Percentiles rank a stretch among this genome's conserved stretches.
Evolutionary conservation across 2,888 invertebrate genomes (phyloP).

Genomic region (Schizotus pectinicornis): DNA sequence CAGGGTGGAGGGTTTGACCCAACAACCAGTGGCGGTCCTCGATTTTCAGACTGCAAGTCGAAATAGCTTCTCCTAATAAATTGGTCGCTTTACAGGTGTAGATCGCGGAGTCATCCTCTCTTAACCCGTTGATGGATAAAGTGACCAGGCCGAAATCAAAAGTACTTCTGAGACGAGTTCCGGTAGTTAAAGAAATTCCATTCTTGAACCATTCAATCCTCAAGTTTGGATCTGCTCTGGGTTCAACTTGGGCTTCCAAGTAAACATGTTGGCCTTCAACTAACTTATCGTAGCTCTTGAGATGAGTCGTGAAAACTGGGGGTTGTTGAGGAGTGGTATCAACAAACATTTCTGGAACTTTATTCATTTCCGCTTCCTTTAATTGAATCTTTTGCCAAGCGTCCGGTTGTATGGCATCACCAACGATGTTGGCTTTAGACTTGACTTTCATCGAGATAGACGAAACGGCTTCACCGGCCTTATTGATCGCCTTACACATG

Average conservation of each 20-base stretch:
- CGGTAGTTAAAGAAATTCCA: constrained; percentile 83
- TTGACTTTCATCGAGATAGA: constrained; percentile 90
- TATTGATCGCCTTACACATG: constrained; percentile 93
- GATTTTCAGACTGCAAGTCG: constrained; percentile 88
- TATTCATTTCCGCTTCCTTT: constrained; percentile 91
- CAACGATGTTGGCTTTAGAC: constrained; percentile 78
- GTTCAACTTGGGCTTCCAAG: constrained; percentile 90
- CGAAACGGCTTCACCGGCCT: constrained; percentile 92
- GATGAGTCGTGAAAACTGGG: constrained; percentile 93
- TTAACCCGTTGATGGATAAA: constrained; percentile 83
- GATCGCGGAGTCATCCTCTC: constrained; percentile 91
- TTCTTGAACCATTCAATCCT: constrained; percentile 93
- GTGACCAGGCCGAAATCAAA: constrained; percentile 98
- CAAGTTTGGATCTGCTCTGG: constrained; percentile 85
- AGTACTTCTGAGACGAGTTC: constrained; percentile 88
- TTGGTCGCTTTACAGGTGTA: constrained; percentile 96
- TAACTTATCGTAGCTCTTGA: constrained; percentile 82
- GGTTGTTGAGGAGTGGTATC: constrained; percentile 87
- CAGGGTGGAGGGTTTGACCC: constrained; percentile 87
- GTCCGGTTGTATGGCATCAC: constrained; percentile 87
- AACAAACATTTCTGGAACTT: constrained; percentile 86
- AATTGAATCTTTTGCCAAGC: constrained; percentile 91
- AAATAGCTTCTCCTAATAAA: constrained; percentile 91
- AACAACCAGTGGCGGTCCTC: constrained; percentile 88
- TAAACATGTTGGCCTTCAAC: constrained; percentile 87